Evolutionary conservation across 2,797 vertebrate genomes (phyloP).

Genomic region (Arrhamphus sclerolepis): DNA sequence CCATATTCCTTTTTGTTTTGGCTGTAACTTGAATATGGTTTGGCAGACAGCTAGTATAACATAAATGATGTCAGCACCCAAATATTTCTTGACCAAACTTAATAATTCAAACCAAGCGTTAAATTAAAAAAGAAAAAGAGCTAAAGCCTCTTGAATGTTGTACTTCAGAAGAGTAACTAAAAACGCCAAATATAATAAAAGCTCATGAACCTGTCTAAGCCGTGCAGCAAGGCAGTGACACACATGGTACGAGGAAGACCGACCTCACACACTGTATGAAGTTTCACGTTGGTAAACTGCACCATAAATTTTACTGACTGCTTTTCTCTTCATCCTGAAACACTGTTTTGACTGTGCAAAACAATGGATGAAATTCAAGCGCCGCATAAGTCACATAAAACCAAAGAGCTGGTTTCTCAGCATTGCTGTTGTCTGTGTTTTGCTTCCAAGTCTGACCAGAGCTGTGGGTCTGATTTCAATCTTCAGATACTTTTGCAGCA

Average conservation of each 20-base stretch:
- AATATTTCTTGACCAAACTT: background rate
- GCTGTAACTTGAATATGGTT: conserved; percentile 3
- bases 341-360: conserved; percentile 72
- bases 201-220: conserved; percentile 17
- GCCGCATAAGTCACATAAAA: conserved; percentile 69
- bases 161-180: conserved; percentile 39
- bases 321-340: conserved; percentile 61
- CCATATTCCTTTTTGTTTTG: background rate
- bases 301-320: conserved; percentile 59
- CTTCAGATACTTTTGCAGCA: conserved; percentile 73
- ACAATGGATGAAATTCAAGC: conserved; percentile 74
- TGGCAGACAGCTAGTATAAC: background rate
- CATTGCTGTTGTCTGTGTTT: conserved; percentile 63
- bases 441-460: conserved; percentile 74
- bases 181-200: conserved; percentile 58
- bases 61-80: background rate
- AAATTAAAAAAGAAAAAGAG: background rate
- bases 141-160: conserved; percentile 13
- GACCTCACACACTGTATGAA: conserved; percentile 51
- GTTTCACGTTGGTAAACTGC: conserved; percentile 59
- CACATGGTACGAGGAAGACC: conserved; percentile 41
- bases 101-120: background rate
- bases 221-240: conserved; percentile 20
- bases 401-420: conserved; percentile 62
- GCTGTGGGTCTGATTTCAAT: conserved; percentile 79